Evolutionary conservation across 1,140 invertebrate genomes (phyloP).

Genomic region (Paraescarpia echinospica): DNA sequence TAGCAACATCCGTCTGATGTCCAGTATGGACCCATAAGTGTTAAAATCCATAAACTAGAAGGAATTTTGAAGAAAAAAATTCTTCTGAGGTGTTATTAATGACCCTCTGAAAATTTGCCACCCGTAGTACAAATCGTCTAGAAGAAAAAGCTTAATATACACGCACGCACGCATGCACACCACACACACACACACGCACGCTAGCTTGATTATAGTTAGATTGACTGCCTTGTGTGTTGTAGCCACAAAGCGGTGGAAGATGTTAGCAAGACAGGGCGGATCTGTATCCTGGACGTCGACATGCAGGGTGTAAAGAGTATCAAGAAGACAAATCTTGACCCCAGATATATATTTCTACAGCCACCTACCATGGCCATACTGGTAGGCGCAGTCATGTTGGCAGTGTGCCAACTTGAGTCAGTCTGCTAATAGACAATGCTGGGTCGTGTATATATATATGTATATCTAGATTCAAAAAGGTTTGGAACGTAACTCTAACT

Average conservation of each 20-base stretch:
- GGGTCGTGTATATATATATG: too few relatives aligned
- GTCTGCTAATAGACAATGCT: background rate
- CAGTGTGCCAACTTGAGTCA: background rate
- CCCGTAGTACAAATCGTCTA: too few relatives aligned
- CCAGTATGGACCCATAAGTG: too few relatives aligned
- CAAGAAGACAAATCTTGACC: slow-evolving; percentile 79
- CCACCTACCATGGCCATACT: slow-evolving; percentile 79
- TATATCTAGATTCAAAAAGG: too few relatives aligned
- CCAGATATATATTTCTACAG: slow-evolving; percentile 88
- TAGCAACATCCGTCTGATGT: too few relatives aligned
- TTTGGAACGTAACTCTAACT: too few relatives aligned
- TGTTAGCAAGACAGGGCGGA: slow-evolving; percentile 76
- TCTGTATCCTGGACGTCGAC: slow-evolving; percentile 95
- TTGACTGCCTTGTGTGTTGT: slow-evolving; percentile 21
- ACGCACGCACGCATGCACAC: too few relatives aligned
- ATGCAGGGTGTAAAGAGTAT: slow-evolving; percentile 94
- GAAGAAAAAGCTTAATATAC: too few relatives aligned
- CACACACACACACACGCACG: background rate
- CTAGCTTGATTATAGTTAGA: background rate
- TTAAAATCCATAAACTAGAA: too few relatives aligned
- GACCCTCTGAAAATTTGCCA: too few relatives aligned
- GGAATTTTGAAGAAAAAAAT: too few relatives aligned
- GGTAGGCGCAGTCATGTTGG: slow-evolving; percentile 33
- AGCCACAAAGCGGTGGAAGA: slow-evolving; percentile 86
- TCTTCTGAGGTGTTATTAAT: too few relatives aligned